These are phyloP conservation scores for Dicaeum eximium DNA, from an alignment of 2,113 vertebrate genomes.

Conservation along the genomic window DNA sequence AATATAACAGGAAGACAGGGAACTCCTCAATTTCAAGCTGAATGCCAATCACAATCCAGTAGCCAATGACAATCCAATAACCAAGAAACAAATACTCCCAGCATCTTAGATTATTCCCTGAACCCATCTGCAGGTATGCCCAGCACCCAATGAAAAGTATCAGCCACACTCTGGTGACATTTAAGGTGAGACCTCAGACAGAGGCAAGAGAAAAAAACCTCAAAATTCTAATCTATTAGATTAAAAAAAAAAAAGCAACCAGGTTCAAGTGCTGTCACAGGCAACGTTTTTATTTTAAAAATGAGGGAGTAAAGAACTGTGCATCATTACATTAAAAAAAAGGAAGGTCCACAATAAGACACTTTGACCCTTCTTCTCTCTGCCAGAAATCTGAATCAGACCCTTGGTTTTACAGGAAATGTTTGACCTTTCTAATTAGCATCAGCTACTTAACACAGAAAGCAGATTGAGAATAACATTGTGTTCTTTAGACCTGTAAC, in stretches of 20 bases:
- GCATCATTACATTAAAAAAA: not conserved
- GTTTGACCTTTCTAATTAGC: not conserved
- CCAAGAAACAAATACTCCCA: not conserved
- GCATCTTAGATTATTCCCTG: not conserved
- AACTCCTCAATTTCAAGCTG: not conserved
- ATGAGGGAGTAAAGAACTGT: not conserved
- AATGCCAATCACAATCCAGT: not conserved
- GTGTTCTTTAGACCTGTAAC: not conserved
- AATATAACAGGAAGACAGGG: not conserved
- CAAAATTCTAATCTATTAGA: not conserved
- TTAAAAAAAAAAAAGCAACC: not conserved
- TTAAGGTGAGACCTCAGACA: not conserved
- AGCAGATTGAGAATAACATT: not conserved
- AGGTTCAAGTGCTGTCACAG: not conserved
- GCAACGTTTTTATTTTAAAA: fast-evolving
- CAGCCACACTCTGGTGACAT: not conserved
- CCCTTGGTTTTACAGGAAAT: not conserved
- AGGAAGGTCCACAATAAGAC: not conserved
- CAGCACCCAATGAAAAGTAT: fast-evolving
- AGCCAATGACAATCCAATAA: not conserved
- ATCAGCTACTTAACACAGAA: not conserved
- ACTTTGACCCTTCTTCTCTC: not conserved
- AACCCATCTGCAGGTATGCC: not conserved
- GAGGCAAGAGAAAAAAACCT: not conserved
- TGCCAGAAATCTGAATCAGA: not conserved